Evolutionary conservation across 2,888 invertebrate species (phyloP).

Genomic region (Acleris cristana): DNA sequence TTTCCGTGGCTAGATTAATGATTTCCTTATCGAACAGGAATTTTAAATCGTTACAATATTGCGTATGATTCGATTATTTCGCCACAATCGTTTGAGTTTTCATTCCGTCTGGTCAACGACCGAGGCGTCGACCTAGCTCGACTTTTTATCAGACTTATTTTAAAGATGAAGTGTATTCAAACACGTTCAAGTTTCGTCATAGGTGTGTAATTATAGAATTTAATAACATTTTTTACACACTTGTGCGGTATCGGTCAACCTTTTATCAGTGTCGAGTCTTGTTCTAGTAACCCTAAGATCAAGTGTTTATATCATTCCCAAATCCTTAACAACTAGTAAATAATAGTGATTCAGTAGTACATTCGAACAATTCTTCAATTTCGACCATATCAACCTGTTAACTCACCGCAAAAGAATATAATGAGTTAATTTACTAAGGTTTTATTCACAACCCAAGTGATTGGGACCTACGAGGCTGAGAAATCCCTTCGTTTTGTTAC

Average conservation of each 20-base stretch:
- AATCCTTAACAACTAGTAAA: too few relatives aligned
- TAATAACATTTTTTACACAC: not conserved
- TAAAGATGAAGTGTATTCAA: not conserved
- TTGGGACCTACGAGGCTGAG: too few relatives aligned
- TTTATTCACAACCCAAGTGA: not conserved
- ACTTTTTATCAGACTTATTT: slow-evolving; percentile 17
- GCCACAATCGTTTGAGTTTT: slow-evolving; percentile 11
- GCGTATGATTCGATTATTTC: slow-evolving; percentile 20
- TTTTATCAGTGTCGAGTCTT: slow-evolving; percentile 16
- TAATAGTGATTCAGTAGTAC: too few relatives aligned
- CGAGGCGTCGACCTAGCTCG: slow-evolving; percentile 5
- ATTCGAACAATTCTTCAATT: too few relatives aligned
- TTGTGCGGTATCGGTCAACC: slow-evolving; percentile 8
- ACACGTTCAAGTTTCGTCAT: too few relatives aligned
- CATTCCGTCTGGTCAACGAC: slow-evolving; percentile 19
- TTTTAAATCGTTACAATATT: slow-evolving; percentile 10
- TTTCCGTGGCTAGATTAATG: not conserved
- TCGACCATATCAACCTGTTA: too few relatives aligned
- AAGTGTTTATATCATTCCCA: not conserved
- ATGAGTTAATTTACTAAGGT: too few relatives aligned
- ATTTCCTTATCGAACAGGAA: slow-evolving; percentile 9
- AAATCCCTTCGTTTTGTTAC: not conserved
- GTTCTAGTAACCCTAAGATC: slow-evolving; percentile 26
- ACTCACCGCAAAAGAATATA: too few relatives aligned
- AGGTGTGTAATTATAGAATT: not conserved